These are phyloP conservation scores for Halcyon smyrnensis DNA, from an alignment of 2,797 vertebrate species.

Conservation along the genomic window DNA sequence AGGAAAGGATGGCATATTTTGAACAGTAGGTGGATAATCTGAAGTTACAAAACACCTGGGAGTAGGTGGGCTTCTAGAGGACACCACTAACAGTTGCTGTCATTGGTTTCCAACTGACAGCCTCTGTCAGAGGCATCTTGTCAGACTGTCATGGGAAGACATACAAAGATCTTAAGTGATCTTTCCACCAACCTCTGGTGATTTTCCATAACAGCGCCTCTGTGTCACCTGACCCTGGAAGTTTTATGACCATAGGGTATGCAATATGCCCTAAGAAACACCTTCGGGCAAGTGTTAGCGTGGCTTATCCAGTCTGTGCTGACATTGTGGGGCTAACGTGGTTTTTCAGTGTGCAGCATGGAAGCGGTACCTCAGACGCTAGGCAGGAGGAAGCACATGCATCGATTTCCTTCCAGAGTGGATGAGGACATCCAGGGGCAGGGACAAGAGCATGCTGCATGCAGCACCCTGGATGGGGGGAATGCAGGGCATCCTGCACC, in stretches of 20 bases:
- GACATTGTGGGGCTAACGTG: fast-evolving
- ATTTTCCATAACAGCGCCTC: neutral
- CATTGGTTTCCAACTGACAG: neutral
- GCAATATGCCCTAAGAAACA: neutral
- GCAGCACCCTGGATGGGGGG: fast-evolving
- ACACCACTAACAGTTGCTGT: neutral
- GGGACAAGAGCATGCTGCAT: neutral
- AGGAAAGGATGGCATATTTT: neutral
- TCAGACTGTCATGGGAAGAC: neutral
- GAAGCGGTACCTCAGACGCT: fast-evolving
- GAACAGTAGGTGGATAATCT: neutral
- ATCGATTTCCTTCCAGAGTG: neutral
- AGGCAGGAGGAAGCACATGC: fast-evolving
- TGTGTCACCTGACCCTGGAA: neutral
- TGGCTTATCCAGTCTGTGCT: neutral
- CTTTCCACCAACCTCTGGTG: neutral
- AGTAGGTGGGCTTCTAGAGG: neutral
- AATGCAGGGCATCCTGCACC: neutral
- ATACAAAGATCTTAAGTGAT: neutral
- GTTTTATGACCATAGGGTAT: fast-evolving
- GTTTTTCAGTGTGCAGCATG: neutral
- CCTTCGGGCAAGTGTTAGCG: neutral
- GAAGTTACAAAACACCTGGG: neutral
- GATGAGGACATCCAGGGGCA: fast-evolving
- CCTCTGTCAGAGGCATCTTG: neutral